A percentile compares a stretch with the other conserved stretches of the same genome.
phyloP scores from a whole-genome alignment of 2,888 invertebrate genomes.

The Melanostoma mellinum region DNA sequence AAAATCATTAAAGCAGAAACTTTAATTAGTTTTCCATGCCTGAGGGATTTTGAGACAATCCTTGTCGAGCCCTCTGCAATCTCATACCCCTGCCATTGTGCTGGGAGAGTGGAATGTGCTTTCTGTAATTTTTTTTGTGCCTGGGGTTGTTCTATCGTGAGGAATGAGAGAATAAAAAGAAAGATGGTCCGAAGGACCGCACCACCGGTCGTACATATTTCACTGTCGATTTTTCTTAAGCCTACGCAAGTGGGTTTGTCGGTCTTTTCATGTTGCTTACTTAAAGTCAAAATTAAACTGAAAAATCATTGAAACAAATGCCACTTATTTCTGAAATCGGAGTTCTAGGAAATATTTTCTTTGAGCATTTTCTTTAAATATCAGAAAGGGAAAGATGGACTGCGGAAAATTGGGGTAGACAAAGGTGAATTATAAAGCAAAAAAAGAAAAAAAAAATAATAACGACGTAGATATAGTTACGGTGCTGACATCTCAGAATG shows the following conservation, averaged over 20 bases:
- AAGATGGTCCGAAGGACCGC: conserved; percentile 56
- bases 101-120: conserved; percentile 13
- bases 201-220: conserved; percentile 53
- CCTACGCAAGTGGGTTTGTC: conserved; percentile 12
- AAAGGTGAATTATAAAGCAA: conserved; percentile 12
- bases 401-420: conserved; percentile 38
- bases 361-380: neutral
- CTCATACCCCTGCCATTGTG: conserved; percentile 1
- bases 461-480: conserved; percentile 19
- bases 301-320: conserved; percentile 62
- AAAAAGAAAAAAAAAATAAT: conserved; percentile 26
- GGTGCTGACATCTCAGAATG: conserved; percentile 68
- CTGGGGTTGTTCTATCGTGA: conserved; percentile 51
- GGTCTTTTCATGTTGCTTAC: neutral
- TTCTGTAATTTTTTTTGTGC: conserved; percentile 13
- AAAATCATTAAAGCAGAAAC: conserved; percentile 73
- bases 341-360: conserved; percentile 46
- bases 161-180: conserved; percentile 41
- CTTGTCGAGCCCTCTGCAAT: conserved; percentile 2
- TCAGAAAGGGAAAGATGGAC: neutral
- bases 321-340: conserved; percentile 42
- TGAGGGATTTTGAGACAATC: conserved; percentile 39
- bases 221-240: conserved; percentile 45
- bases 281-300: conserved; percentile 59
- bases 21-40: conserved; percentile 73